Base-by-base conservation (phyloP, 1,140 invertebrate species). In the Caenorhabditis remanei region DNA sequence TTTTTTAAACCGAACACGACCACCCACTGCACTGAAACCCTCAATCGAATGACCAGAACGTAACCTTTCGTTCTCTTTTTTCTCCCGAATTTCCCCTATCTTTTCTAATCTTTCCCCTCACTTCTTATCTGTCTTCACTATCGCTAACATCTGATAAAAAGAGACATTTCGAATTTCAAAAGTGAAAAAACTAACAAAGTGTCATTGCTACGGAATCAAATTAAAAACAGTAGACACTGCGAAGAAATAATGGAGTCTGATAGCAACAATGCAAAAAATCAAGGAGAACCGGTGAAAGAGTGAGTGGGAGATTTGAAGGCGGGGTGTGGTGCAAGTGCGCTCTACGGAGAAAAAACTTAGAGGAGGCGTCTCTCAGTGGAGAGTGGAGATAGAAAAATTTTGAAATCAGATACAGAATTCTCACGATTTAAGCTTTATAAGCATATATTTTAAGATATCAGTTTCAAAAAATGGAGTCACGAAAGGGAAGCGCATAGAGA, bases 151-250 rank as follows among this genome's bases (percentile, higher is more conserved):
- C 56, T 58, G 14, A 58, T 58, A 58, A 58, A 58, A 58, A 21
- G n/a, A 58, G 56, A 58, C 56, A 58, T 58, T 58, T 58, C 56
- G 56, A 58, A 58, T 58, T 58, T 58, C 56, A 58, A 58, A n/a
- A 53, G 16, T 14, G n/a, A 58, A 58, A 65, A 32, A 40, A 32
- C 61, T 6, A 40, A 40, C 21, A 40, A 65, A 65, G 61, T 40
- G 32, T 9, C 61, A 65, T 65, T 65, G 11, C 61, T 65, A 71
- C 65, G 65, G 65, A 43, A 14, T 43, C 65, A 43, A 43, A 46
- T 46, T 71, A 43, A 71, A 46, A 71, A 71, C 41, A 71, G 65
- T 71, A 71, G 65, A 71, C 32, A 32, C 32, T 0, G 2, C 65
- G 65, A 13, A 71, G 19, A 4, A 71, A 43, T 43, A 6, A 71